Evolutionary conservation across 1,140 invertebrate species (phyloP).

Genomic region (Megathymus violae): DNA sequence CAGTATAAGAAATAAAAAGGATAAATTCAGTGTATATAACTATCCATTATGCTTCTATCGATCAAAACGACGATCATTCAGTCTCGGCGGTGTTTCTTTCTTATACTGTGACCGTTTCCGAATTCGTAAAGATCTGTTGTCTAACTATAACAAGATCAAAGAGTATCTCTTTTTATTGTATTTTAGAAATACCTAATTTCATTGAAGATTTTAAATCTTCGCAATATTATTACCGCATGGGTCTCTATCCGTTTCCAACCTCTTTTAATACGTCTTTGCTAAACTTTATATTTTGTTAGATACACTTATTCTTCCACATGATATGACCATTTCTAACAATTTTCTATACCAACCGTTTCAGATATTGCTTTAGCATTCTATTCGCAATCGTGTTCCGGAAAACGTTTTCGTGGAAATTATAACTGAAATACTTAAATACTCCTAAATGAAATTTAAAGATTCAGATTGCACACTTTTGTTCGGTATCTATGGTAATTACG

Average conservation of each 20-base stretch:
- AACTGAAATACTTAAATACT: slow-evolving; percentile 43
- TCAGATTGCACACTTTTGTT: slow-evolving; percentile 60
- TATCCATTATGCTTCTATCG: slow-evolving; percentile 3
- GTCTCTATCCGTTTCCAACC: slow-evolving; percentile 67
- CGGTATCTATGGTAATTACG: slow-evolving; percentile 43
- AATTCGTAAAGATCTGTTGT: slow-evolving; percentile 35
- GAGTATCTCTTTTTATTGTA: slow-evolving; percentile 56
- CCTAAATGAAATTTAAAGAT: slow-evolving; percentile 47
- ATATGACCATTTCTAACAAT: slow-evolving; percentile 76
- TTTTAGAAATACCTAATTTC: slow-evolving; percentile 76
- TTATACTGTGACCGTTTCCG: slow-evolving; percentile 26
- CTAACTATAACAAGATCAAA: slow-evolving; percentile 40
- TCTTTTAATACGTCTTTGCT: slow-evolving; percentile 65
- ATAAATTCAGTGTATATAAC: slow-evolving; percentile 27
- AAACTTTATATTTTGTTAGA: slow-evolving; percentile 66
- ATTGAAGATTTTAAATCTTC: slow-evolving; percentile 79
- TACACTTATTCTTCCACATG: slow-evolving; percentile 74
- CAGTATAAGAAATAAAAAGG: slow-evolving; percentile 32
- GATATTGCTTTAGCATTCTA: slow-evolving; percentile 68
- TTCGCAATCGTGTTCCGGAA: slow-evolving; percentile 49
- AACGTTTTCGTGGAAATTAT: slow-evolving; percentile 43
- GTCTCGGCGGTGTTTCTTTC: slow-evolving; percentile 23
- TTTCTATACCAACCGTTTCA: slow-evolving; percentile 58
- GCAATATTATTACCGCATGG: slow-evolving; percentile 66
- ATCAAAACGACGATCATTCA: slow-evolving; percentile 25